Base-by-base conservation (phyloP, 2,888 invertebrate species). In the Salpingus planirostris region DNA sequence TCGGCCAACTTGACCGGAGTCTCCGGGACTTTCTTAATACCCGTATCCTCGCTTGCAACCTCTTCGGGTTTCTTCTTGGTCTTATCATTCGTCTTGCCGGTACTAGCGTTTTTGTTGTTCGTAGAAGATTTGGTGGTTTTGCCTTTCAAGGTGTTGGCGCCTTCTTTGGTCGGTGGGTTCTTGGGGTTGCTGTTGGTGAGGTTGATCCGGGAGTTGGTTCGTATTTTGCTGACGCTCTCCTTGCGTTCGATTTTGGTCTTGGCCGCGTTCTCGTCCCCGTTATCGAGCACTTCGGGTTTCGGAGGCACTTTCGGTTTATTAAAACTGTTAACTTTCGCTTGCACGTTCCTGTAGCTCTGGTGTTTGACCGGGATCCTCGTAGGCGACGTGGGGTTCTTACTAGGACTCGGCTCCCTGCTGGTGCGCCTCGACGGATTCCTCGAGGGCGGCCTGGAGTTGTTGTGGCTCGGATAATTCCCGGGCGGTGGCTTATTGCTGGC, bases 301-400 rank as follows among this genome's bases (percentile, higher is more conserved):
- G 55, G 57, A 59, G 61, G 63, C 60, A 64, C 61, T 59, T 63
- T 64, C 28, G 57, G 55, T 55, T 60, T 61, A 46, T 52, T 55
- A 41, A 51, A 59, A 50, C 55, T 62, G 45, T 65, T 62, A 24
- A 65, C 59, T 57, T 63, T 66, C 18, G 65, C 54, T 41, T 58
- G 58, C 15, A 65, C 57, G 39, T 63, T 58, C 40, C 51, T 57
- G 38, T 62, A 65, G 27, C 43, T 50, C 13, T 23, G 34, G n/a
- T n/a, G n/a, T n/a, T n/a, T 38, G 4, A 47, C 31, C 10, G 61
- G 57, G 11, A 53, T 52, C 40, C 54, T 54, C 4, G 55, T 51
- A 23, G 61, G 59, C 3, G 60, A 57, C 14, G 47, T 38, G 6
- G 50, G 46, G 22, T 42, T 42, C 41, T 57, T 55, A 10, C 42